Percentiles rank a stretch among this genome's conserved stretches.
Evolutionary conservation across 2,113 vertebrate species (phyloP).

Genomic region (Bufo gargarizans): DNA sequence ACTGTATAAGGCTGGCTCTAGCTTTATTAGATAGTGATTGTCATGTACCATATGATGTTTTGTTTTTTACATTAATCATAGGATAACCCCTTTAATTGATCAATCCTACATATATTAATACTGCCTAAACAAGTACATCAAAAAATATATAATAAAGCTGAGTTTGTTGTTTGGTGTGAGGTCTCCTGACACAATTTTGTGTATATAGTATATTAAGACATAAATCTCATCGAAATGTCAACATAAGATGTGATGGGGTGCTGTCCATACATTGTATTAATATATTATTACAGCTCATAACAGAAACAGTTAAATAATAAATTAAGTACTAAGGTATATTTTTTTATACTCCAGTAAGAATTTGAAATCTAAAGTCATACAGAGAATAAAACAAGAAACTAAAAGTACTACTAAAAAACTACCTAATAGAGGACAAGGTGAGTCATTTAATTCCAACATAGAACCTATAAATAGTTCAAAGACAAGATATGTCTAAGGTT

Average conservation of each 20-base stretch:
- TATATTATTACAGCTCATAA: neutral
- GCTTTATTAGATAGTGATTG: too few relatives aligned
- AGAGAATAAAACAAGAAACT: neutral
- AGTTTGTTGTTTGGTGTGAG: too few relatives aligned
- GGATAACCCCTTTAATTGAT: too few relatives aligned
- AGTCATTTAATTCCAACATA: neutral
- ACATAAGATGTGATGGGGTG: neutral
- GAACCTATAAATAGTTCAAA: neutral
- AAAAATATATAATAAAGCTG: too few relatives aligned
- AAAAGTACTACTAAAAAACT: too few relatives aligned
- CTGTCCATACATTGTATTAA: neutral
- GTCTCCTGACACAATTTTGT: too few relatives aligned
- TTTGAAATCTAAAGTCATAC: neutral
- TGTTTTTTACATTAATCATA: too few relatives aligned
- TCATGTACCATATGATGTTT: too few relatives aligned
- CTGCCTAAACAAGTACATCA: too few relatives aligned
- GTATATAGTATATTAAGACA: too few relatives aligned
- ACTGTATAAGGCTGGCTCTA: too few relatives aligned
- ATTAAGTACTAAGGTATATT: neutral
- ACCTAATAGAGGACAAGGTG: neutral
- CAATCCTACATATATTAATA: neutral
- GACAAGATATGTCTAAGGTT: slow-evolving; percentile 4
- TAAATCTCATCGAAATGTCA: too few relatives aligned
- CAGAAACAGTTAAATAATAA: neutral
- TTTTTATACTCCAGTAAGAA: neutral